These are phyloP conservation scores for Epinephelus awoara DNA, from an alignment of 2,797 vertebrate genomes.

Conservation along the genomic window DNA sequence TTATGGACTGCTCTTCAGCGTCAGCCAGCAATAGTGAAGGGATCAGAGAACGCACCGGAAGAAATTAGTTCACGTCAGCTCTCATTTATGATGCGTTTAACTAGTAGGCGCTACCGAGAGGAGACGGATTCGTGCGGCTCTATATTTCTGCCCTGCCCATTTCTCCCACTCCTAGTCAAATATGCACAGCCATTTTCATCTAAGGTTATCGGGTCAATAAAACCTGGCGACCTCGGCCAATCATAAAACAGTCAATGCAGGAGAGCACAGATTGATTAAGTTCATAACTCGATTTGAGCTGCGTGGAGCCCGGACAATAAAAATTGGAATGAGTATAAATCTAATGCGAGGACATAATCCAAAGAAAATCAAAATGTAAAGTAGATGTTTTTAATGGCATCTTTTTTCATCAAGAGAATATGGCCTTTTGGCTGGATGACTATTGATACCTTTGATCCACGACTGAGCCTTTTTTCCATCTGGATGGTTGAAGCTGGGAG, in stretches of 20 bases:
- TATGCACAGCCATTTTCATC: constrained; percentile 75
- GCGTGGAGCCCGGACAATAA: constrained; percentile 72
- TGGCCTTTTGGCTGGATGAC: constrained; percentile 70
- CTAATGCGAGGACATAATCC: constrained; percentile 76
- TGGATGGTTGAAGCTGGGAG: constrained; percentile 2
- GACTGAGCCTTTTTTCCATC: constrained; percentile 34
- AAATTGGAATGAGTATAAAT: constrained; percentile 82
- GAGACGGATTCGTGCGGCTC: constrained; percentile 51
- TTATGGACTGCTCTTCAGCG: constrained; percentile 67
- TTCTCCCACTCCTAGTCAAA: constrained; percentile 65
- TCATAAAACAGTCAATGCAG: constrained; percentile 84
- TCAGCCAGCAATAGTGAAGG: constrained; percentile 51
- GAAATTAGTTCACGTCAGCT: constrained; percentile 80
- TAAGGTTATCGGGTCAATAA: constrained; percentile 85
- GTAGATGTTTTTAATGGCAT: constrained; percentile 79
- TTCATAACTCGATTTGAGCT: constrained; percentile 84
- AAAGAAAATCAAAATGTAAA: constrained; percentile 84
- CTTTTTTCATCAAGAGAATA: constrained; percentile 74
- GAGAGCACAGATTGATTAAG: constrained; percentile 81
- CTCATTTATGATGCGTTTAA: constrained; percentile 81
- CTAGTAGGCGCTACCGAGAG: constrained; percentile 60
- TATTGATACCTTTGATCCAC: constrained; percentile 74
- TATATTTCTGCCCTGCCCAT: constrained; percentile 55
- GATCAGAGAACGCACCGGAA: constrained; percentile 75
- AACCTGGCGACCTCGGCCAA: constrained; percentile 80